Evolutionary conservation across 2,113 vertebrate species (phyloP), one percentile per base, ranked within the genome.

Genomic region (Poeciliopsis turrubarensis): DNA sequence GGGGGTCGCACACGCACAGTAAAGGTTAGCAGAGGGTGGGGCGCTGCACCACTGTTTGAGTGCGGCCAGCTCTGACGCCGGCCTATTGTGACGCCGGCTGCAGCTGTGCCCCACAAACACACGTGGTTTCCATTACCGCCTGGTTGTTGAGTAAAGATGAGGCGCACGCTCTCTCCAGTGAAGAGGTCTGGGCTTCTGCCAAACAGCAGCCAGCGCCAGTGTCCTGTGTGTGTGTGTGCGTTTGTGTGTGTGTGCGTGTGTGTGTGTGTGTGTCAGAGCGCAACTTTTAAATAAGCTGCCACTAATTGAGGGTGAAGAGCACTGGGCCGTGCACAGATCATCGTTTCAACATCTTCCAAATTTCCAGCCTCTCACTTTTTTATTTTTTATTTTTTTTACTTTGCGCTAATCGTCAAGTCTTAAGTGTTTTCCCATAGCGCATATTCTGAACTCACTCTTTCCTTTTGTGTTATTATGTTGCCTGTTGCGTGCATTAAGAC

Each of bases 121-220:
- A 92, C 70, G 78, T 90, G 93, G 89, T 82, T 90, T 82, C 79
- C 84, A 93, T 93, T 92, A 93, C 79, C 32, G 76, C 79, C 81
- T 83, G 54, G 76, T 78, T 80, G 84, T 41, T 1, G 54, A 85
- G 77, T 68, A 75, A 84, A 84, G 91, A 90, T 79, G 87, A 88
- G 84, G 91, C 73, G 74, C 64, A 27, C 62, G 73, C 87, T 86
- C 85, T 68, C 78, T 75, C 60, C 82, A 85, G 77, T 72, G 68
- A 77, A 87, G 82, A 81, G 76, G 74, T 80, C 85, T 88, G 89
- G 85, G 70, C 12, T 47, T 3, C 80, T 65, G 89, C 90, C 87
- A 92, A 90, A 89, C 89, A 87, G 91, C 92, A 93, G 91, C 92
- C 83, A 82, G 87, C 68, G 72, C 84, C 86, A 88, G 82, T 86